These are phyloP conservation scores for Ceratotherium simum DNA, from an alignment of 2,113 vertebrate species.

Conservation along the genomic window DNA sequence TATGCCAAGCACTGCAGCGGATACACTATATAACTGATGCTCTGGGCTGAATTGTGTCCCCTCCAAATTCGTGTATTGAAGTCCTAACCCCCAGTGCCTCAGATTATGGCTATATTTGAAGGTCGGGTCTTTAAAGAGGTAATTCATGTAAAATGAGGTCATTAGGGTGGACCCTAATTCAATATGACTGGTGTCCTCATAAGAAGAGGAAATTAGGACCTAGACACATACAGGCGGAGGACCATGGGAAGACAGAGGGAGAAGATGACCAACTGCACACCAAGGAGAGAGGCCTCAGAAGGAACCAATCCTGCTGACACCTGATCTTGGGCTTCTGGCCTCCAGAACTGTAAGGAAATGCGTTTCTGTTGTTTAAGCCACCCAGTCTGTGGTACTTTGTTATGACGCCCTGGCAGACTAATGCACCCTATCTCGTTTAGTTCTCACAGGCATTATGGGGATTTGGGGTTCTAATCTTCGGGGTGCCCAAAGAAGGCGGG, in stretches of 20 bases:
- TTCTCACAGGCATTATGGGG: neutral
- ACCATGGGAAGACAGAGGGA: neutral
- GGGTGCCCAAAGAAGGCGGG: neutral
- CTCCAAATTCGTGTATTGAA: neutral
- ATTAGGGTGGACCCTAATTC: neutral
- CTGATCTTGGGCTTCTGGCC: neutral
- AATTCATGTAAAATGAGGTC: neutral
- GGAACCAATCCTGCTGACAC: neutral
- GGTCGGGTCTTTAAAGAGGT: neutral
- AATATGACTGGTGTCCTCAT: neutral
- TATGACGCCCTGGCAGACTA: too few relatives aligned
- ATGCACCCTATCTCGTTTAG: neutral
- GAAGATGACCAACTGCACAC: neutral
- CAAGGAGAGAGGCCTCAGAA: neutral
- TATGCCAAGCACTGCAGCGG: neutral
- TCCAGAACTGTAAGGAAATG: neutral
- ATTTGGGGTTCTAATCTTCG: neutral
- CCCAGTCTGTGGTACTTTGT: neutral
- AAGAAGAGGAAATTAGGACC: neutral
- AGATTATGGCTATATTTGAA: neutral
- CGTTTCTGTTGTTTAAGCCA: neutral
- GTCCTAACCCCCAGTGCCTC: neutral
- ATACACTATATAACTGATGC: too few relatives aligned
- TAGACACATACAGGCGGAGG: neutral
- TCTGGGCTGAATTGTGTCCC: neutral